phyloP scores from a whole-genome alignment of 2,888 invertebrate species.

The Diplazon laetatorius region DNA sequence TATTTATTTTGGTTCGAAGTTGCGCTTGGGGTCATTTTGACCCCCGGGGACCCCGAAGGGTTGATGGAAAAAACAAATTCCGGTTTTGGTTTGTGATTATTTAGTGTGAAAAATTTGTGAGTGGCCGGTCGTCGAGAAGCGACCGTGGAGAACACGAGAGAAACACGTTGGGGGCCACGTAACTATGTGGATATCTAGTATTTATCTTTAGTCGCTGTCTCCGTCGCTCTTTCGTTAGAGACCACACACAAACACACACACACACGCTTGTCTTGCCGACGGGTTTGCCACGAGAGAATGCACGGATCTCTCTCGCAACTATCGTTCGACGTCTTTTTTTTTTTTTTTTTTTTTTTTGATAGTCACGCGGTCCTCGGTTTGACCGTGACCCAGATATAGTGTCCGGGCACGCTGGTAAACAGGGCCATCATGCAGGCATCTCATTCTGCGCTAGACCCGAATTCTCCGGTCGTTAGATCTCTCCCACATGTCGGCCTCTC shows the following conservation, averaged over 20 bases:
- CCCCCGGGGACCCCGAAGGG: too few species aligned
- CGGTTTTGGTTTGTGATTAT: background rate
- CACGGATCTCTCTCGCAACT: conserved; percentile 52
- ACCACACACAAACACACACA: too few species aligned
- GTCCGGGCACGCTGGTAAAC: conserved; percentile 11
- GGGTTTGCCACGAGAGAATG: conserved; percentile 40
- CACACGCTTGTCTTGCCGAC: conserved; percentile 39
- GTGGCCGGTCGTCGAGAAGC: background rate
- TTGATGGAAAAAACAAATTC: too few species aligned
- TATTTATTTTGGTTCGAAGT: too few species aligned
- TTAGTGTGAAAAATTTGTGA: background rate
- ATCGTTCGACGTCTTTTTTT: conserved; percentile 48
- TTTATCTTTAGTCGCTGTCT: conserved; percentile 10
- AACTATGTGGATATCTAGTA: conserved; percentile 35
- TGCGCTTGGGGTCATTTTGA: too few species aligned
- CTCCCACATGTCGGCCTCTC: conserved; percentile 29
- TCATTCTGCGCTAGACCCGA: conserved; percentile 40
- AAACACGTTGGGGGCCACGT: conserved; percentile 28
- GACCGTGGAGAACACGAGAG: background rate
- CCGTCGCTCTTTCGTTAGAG: background rate
- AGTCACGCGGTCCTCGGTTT: conserved; percentile 46
- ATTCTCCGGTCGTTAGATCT: conserved; percentile 43
- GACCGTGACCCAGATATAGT: conserved; percentile 62
- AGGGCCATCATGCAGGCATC: conserved; percentile 14
- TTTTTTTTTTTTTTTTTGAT: too few species aligned